phyloP scores from a whole-genome alignment of 2,797 vertebrate species.

The Cynodonichthys magdalenae region DNA sequence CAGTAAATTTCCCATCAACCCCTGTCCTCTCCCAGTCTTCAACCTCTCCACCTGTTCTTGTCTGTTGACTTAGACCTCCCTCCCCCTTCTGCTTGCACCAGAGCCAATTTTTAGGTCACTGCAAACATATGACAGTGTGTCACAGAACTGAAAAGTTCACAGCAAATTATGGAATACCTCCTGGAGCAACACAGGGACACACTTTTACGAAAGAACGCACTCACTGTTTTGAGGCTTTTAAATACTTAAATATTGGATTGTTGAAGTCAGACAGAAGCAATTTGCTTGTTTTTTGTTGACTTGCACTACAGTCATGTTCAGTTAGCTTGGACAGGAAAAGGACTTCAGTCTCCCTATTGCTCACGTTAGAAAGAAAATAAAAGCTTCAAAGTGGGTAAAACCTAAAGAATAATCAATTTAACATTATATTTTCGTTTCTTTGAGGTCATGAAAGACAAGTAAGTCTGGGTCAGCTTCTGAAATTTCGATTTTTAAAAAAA shows the following conservation, averaged over 20 bases:
- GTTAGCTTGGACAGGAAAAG: no score
- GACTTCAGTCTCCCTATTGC: not conserved
- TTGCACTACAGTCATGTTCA: not conserved
- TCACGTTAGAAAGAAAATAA: conserved; percentile 5
- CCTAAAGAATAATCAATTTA: conserved; percentile 2
- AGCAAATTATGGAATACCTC: conserved; percentile 40
- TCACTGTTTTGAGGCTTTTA: not conserved
- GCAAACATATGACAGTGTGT: conserved; percentile 58
- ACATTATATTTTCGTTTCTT: not conserved
- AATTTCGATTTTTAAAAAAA: not conserved
- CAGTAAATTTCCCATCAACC: conserved; percentile 33
- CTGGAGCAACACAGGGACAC: conserved; percentile 15
- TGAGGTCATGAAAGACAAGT: conserved; percentile 7
- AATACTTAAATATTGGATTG: no score
- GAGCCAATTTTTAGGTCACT: conserved; percentile 56
- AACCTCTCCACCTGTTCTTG: conserved; percentile 10
- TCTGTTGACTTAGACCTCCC: conserved; percentile 30
- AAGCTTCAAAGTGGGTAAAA: not conserved
- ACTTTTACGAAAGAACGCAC: not conserved
- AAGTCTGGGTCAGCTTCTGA: conserved; percentile 6
- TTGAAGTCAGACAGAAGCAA: not conserved
- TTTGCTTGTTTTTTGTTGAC: not conserved
- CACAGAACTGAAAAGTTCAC: conserved; percentile 39
- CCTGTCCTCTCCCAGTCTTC: conserved; percentile 24
- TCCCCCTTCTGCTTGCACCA: conserved; percentile 40